A percentile compares a stretch with the other conserved stretches of the same genome.
Conservation (phyloP, 2,888 invertebrate species). For the Hirtodrosophila cameraria region DNA sequence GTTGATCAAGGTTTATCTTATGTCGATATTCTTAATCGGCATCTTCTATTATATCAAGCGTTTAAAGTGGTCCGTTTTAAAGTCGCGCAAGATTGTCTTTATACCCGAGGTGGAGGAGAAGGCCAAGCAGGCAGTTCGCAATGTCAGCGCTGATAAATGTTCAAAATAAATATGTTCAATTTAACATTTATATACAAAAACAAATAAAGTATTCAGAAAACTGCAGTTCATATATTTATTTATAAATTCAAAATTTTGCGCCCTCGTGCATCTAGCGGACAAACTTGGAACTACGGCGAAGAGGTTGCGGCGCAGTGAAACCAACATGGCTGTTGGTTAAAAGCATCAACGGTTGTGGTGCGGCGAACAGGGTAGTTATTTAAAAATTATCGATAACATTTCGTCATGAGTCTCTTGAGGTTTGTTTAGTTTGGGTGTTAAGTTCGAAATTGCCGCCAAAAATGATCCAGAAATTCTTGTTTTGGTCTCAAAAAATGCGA, state of each 20-base stretch:
- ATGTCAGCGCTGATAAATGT: neutral
- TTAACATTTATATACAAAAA: neutral
- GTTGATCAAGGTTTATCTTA: conserved; percentile 90
- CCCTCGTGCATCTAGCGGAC: neutral
- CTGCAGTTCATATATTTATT: neutral
- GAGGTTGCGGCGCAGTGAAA: neutral
- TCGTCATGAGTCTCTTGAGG: no score
- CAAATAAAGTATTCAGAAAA: neutral
- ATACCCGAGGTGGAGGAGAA: conserved; percentile 85
- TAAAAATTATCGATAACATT: neutral
- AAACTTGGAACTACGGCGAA: neutral
- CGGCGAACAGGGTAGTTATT: neutral
- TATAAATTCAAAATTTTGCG: neutral
- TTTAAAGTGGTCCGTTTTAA: conserved; percentile 93
- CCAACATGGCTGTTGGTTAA: neutral
- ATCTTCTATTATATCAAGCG: conserved; percentile 92
- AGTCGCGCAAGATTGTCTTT: conserved; percentile 92
- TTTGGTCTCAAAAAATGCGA: no score
- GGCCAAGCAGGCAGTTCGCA: neutral
- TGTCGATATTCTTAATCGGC: conserved; percentile 87
- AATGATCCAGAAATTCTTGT: no score
- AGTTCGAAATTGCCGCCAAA: no score
- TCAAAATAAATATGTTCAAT: conserved; percentile 9
- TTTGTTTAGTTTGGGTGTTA: no score
- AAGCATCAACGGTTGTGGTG: neutral